Conservation (phyloP, 2,113 vertebrate genomes). For the Boulengeromyrus knoepffleri region DNA sequence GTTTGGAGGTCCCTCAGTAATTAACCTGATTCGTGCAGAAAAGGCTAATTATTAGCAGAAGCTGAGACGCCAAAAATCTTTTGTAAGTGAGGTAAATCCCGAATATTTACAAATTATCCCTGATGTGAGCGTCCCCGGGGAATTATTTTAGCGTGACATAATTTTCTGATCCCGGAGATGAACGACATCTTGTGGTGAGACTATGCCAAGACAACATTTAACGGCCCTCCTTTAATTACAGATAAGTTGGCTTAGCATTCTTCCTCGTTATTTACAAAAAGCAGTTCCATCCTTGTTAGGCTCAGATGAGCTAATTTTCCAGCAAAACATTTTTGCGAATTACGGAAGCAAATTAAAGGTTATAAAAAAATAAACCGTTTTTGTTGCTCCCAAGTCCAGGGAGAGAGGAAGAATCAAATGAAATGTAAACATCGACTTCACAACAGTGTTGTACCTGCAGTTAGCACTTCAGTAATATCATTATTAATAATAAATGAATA, state of each 20-base stretch:
- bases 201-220: slow-evolving; percentile 10
- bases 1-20: slow-evolving; percentile 31
- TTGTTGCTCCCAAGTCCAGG: neutral
- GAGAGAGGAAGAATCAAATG: neutral
- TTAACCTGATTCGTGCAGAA: slow-evolving; percentile 38
- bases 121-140: neutral
- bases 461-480: neutral
- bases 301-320: neutral
- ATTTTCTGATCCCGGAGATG: slow-evolving; percentile 23
- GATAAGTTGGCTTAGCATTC: neutral
- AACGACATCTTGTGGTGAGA: slow-evolving; percentile 55
- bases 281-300: neutral
- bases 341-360: neutral
- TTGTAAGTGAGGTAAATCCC: neutral
- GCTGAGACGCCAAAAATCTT: slow-evolving; percentile 1
- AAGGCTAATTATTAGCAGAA: slow-evolving; percentile 31
- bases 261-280: neutral
- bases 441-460: neutral
- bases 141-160: neutral
- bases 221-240: neutral
- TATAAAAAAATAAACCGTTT: neutral
- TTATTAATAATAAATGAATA: neutral
- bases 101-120: neutral
- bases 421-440: neutral
- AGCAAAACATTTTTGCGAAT: neutral